phyloP scores from a whole-genome alignment of 2,888 invertebrate genomes.

The Cremastobaeus sp. region DNA sequence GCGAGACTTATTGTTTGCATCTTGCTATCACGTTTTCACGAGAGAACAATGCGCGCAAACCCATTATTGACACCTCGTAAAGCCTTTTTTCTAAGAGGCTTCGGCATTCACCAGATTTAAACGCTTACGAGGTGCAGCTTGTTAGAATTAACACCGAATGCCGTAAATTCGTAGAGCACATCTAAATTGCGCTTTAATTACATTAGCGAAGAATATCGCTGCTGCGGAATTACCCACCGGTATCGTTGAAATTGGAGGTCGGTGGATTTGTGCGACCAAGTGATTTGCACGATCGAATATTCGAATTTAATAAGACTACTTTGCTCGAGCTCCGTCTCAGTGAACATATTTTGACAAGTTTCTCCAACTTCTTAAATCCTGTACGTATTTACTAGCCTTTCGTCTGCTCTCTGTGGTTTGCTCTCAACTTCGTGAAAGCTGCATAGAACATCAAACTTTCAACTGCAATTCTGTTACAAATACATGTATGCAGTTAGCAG shows the following conservation, averaged over 20 bases:
- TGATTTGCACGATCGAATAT: constrained; percentile 7
- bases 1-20: no score
- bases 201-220: constrained; percentile 6
- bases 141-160: not conserved
- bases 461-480: constrained; percentile 49
- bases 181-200: constrained; percentile 28
- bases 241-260: not conserved
- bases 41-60: no score
- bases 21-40: no score
- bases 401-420: constrained; percentile 32
- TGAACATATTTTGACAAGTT: constrained; percentile 37
- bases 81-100: no score
- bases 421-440: constrained; percentile 63
- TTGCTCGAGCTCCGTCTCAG: constrained; percentile 9
- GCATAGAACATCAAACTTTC: constrained; percentile 64
- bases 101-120: no score
- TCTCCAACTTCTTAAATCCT: constrained; percentile 52
- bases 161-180: constrained; percentile 8
- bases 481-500: not conserved
- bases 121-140: not conserved
- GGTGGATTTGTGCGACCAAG: not conserved
- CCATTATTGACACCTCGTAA: no score
- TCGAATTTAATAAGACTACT: constrained; percentile 30
- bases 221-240: not conserved
- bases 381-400: constrained; percentile 37